Percentiles rank a stretch among this genome's conserved stretches.
Evolutionary conservation across 2,888 invertebrate species (phyloP).

Genomic region (Noctuana brunneofusca): DNA sequence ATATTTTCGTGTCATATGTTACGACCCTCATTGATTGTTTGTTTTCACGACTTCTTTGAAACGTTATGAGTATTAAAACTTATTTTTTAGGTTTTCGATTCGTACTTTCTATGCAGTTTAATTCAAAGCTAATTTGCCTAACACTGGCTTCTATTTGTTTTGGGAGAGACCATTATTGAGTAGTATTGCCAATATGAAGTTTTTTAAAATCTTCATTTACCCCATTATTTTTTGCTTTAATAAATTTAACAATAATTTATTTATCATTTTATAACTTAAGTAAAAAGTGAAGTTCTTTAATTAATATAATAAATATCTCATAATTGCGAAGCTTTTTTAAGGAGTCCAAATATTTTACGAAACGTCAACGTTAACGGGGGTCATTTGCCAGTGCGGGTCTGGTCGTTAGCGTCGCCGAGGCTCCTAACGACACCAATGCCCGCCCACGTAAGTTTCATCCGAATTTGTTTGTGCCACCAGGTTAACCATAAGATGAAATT

Average conservation of each 20-base stretch:
- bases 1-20: neutral
- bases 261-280: neutral
- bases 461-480: conserved; percentile 34
- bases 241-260: neutral
- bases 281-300: neutral
- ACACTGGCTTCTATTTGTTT: too few relatives aligned
- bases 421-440: conserved; percentile 56
- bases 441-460: conserved; percentile 58
- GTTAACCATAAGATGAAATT: neutral
- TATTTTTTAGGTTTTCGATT: neutral
- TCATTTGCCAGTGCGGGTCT: conserved; percentile 4
- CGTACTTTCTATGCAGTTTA: too few relatives aligned
- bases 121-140: too few relatives aligned
- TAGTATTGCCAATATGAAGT: too few relatives aligned
- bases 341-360: neutral
- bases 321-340: neutral
- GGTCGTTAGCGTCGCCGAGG: neutral
- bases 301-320: neutral
- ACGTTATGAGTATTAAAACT: too few relatives aligned
- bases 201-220: too few relatives aligned
- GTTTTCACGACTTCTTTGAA: neutral
- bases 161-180: too few relatives aligned
- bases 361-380: conserved; percentile 1
- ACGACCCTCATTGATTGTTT: neutral
- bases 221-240: too few relatives aligned